Base-by-base conservation (phyloP, 1,140 invertebrate genomes). In the Drosophila parvula region DNA sequence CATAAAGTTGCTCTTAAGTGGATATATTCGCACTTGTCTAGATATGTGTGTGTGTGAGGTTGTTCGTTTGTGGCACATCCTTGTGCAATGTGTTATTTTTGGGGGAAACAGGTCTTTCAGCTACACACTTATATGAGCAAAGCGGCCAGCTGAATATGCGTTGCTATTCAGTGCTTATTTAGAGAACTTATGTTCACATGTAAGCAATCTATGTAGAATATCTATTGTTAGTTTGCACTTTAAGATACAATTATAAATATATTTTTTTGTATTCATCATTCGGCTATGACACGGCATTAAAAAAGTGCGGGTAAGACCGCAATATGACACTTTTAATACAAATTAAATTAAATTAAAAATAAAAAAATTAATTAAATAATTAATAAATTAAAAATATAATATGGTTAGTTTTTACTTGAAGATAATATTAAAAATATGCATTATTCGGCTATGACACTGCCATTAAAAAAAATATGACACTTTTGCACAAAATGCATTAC, bases 1-100 rank as follows among this genome's bases (percentile, higher is more conserved):
- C 41, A 36, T 40, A 48, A 69, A 22, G 45, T 38, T n/a, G n/a
- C 56, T 77, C 38, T 77, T 36, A 51, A 75, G 32, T 38, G 27
- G 63, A 47, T 47, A 32, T 36, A 41, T n/a, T 57, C 18, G 34
- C 50, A 53, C 50, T 53, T 53, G 28, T 51, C n/a, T 18, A 34
- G 18, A 36, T 47, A 48, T 30, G 38, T 51, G 18, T 30, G 65
- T 60, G 30, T 47, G 67, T 48, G 32, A 3, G 14, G 30, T 11
- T 32, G 4, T 48, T 14, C 28, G 22, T 74, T 61, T 73, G 44
- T 71, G 51, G 65, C 58, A 47, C 57, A 74, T 74, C 70, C 70
- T 74, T 74, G 70, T 38, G 48, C 69, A 74, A 74, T 74, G 68
- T 74, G 70, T 74, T 69, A 74, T 74, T 74, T 58, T 74, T 53